These are phyloP conservation scores for Pteruthius melanotis DNA, from an alignment of 2,113 vertebrate species.

Conservation along the genomic window DNA sequence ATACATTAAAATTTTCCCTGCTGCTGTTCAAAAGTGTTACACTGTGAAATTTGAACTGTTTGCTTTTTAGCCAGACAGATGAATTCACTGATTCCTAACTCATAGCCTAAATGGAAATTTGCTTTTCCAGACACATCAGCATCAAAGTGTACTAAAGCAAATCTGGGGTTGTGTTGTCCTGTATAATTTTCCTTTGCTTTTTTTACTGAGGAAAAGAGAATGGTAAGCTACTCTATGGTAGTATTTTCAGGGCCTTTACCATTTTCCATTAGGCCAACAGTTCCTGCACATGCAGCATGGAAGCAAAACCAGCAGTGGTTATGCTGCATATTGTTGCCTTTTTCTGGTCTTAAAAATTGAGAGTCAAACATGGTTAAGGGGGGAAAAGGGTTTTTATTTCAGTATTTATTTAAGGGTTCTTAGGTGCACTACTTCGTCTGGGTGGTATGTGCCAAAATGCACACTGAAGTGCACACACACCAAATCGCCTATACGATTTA, in stretches of 20 bases:
- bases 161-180: not conserved
- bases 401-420: too few species aligned
- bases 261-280: not conserved
- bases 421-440: too few species aligned
- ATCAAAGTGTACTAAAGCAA: slow-evolving; percentile 24
- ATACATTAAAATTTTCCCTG: slow-evolving; percentile 18
- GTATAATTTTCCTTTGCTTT: not conserved
- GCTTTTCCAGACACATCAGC: slow-evolving; percentile 2
- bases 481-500: too few species aligned
- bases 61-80: slow-evolving; percentile 18
- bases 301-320: not conserved
- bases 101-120: slow-evolving; percentile 7
- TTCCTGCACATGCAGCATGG: not conserved
- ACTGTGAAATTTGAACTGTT: slow-evolving; percentile 40
- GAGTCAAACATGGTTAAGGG: too few species aligned
- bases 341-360: too few species aligned
- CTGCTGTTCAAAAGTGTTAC: slow-evolving; percentile 13
- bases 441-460: too few species aligned
- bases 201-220: not conserved
- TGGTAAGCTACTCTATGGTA: not conserved
- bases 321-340: not conserved
- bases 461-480: too few species aligned
- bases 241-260: not conserved
- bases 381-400: too few species aligned
- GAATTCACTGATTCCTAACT: slow-evolving; percentile 43